These are phyloP conservation scores for Acipenser ruthenus DNA, from an alignment of 2,797 vertebrate genomes.

Conservation along the genomic window DNA sequence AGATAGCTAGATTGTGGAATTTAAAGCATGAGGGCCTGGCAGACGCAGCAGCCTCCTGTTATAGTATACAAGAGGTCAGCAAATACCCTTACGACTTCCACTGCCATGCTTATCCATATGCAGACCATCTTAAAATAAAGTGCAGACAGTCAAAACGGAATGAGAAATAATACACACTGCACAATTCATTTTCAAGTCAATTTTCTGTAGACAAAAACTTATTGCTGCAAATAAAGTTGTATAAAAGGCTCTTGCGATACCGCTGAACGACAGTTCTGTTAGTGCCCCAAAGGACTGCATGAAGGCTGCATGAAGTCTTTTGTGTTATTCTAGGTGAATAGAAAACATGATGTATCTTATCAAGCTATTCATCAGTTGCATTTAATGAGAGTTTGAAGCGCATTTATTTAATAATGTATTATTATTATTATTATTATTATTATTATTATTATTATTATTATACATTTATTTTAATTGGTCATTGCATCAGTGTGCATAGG, in stretches of 20 bases:
- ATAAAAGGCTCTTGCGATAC: not conserved
- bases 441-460: no score
- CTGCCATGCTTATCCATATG: conserved; percentile 31
- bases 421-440: no score
- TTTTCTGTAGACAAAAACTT: not conserved
- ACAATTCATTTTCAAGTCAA: no score
- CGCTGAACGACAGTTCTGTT: not conserved
- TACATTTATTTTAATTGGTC: no score
- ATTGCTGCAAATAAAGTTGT: not conserved
- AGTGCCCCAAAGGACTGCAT: not conserved
- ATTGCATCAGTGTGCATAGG: no score
- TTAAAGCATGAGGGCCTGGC: conserved; percentile 43
- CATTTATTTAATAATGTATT: no score
- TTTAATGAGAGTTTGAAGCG: no score
- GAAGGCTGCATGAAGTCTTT: not conserved
- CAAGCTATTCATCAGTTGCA: no score
- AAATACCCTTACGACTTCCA: conserved; percentile 1
- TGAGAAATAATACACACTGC: conserved; percentile 9
- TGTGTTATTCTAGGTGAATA: not conserved
- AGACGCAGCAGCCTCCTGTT: conserved; percentile 41
- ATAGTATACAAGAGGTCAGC: conserved; percentile 41
- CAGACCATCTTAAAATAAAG: conserved; percentile 29
- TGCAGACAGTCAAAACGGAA: conserved; percentile 1
- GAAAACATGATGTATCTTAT: no score
- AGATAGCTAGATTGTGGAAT: conserved; percentile 47